A percentile compares a stretch with the other conserved stretches of the same genome.
Conservation (phyloP, 2,113 vertebrate species). For the Misgurnus mizolepis region DNA sequence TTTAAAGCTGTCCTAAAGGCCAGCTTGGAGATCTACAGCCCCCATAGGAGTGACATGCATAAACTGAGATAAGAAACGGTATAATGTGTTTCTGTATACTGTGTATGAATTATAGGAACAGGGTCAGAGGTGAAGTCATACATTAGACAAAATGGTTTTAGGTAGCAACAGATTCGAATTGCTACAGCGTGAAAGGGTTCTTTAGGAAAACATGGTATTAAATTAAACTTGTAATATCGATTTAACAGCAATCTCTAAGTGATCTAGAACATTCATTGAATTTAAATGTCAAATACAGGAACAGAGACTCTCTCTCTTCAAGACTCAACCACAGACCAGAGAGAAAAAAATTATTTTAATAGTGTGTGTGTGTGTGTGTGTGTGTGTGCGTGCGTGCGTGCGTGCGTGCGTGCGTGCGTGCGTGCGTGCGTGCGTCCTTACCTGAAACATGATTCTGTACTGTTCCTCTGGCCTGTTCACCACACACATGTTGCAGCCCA, state of each 20-base stretch:
- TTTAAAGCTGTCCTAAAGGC: constrained; percentile 9
- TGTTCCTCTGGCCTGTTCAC: constrained; percentile 90
- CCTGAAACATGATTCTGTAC: constrained; percentile 92
- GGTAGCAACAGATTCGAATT: neutral
- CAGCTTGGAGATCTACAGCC: constrained; percentile 15
- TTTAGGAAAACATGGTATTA: no score
- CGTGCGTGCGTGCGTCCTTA: constrained; percentile 64
- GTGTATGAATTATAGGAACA: no score
- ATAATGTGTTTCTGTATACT: neutral
- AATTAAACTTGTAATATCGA: no score
- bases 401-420: neutral
- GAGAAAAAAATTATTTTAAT: no score
- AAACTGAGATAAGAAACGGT: neutral
- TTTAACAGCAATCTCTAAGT: no score
- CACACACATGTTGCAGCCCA: constrained; percentile 95
- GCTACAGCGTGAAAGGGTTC: neutral
- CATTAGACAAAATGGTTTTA: neutral
- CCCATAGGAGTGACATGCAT: neutral
- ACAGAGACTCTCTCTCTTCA: no score
- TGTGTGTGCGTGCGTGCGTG: neutral
- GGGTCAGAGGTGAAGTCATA: no score
- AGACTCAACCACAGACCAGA: no score
- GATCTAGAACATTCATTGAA: no score
- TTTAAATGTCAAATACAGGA: no score
- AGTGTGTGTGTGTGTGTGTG: neutral